Evolutionary conservation across 2,888 invertebrate species (phyloP), one percentile per base, ranked within the genome.

Genomic region (Chrysolina americana): DNA sequence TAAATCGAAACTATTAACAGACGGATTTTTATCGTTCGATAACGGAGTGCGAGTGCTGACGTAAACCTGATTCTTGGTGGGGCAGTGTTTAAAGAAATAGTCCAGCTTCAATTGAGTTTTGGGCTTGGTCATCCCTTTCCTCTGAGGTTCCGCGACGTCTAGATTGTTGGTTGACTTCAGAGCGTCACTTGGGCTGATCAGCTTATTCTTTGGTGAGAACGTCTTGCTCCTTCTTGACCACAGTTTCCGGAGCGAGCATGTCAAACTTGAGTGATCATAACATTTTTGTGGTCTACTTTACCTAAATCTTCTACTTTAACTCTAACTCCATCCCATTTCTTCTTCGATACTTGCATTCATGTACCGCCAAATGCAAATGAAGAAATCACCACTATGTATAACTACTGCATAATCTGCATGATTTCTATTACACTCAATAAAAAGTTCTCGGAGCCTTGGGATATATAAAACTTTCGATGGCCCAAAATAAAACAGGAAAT

Each of bases 101-200:
- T 90, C 90, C 68, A 90, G 86, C 71, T 90, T 91, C 1, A 85
- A 82, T 78, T 88, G 87, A 3, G 87, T 86, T 78, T 86, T 85
- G 5, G 87, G 86, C 79, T 87, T 89, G 0, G 86, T 83, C 65
- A 86, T 81, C 0, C 86, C 83, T 81, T 86, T 87, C 63, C 84
- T 86, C 6, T 78, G 78, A 50, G 83, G 80, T n/a, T 78, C 78
- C 5, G 83, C 80, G 11, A 68, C 50, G 2, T 81, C 80, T 3
- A 83, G 76, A 23, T 80, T 73, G 86, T 83, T 83, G 83, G 87
- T 89, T 11, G 89, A 82, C 84, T 90, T 91, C 19, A 91, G 82
- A 13, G 89, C 90, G 36, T 87, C 86, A 70, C 87, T 83, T 65
- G 87, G 73, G 70, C 83, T 85, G 19, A 86, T 81, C 41, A 88